Conservation (phyloP, 2,797 vertebrate species). For the Notolepis coatsorum region DNA sequence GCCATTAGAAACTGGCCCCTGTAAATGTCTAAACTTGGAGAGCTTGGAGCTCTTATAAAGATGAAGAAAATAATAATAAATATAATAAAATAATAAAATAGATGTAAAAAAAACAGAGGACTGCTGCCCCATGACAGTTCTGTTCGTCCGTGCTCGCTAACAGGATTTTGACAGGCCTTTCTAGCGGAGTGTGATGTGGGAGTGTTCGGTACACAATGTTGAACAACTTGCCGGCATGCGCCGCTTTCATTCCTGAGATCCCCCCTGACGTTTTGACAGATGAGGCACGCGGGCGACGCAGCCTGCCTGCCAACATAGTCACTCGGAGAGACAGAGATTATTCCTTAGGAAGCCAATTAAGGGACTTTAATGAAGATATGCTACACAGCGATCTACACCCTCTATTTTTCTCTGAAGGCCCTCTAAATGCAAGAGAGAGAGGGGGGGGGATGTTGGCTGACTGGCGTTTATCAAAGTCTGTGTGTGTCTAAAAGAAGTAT, state of each 20-base stretch:
- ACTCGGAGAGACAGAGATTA: conserved; percentile 67
- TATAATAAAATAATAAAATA: too few species aligned
- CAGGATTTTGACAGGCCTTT: conserved; percentile 64
- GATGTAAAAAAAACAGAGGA: conserved; percentile 45
- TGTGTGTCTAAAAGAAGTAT: conserved; percentile 42
- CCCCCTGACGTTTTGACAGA: conserved; percentile 77
- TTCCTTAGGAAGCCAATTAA: conserved; percentile 78
- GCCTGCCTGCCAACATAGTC: conserved; percentile 58
- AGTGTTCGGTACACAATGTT: conserved; percentile 73
- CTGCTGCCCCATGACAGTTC: conserved; percentile 57
- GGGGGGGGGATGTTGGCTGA: conserved; percentile 54
- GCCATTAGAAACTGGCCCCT: too few species aligned
- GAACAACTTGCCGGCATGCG: conserved; percentile 67
- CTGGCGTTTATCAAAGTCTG: conserved; percentile 37
- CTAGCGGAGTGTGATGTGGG: conserved; percentile 59
- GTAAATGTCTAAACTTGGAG: too few species aligned
- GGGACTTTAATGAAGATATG: conserved; percentile 73
- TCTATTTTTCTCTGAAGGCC: conserved; percentile 55
- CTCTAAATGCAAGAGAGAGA: conserved; percentile 59
- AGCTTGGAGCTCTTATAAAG: too few species aligned
- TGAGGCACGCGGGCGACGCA: conserved; percentile 45
- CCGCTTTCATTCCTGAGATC: conserved; percentile 67
- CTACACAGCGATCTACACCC: conserved; percentile 53
- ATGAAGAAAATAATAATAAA: too few species aligned
- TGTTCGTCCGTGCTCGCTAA: conserved; percentile 70